phyloP scores from a whole-genome alignment of 2,113 vertebrate genomes.

The Rhinogobius similis region DNA sequence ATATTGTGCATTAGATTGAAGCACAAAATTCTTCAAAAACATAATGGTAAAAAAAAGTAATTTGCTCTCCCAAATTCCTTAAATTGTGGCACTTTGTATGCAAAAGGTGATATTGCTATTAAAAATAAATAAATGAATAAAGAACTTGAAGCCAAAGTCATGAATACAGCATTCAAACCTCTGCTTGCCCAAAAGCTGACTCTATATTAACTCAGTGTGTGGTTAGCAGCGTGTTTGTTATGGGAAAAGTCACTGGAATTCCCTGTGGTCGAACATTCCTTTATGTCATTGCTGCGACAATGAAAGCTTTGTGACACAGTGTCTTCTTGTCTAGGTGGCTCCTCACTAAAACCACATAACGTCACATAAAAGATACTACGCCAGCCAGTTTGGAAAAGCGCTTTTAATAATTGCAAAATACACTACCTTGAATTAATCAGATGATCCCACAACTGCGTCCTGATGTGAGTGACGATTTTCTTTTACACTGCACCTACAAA shows the following conservation, averaged over 20 bases:
- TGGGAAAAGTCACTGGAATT: constrained; percentile 22
- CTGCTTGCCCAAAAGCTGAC: constrained; percentile 16
- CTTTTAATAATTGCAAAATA: not conserved
- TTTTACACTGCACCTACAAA: not conserved
- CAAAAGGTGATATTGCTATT: no score
- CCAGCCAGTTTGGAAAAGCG: not conserved
- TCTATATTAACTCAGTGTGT: constrained; percentile 10
- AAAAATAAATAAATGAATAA: not conserved
- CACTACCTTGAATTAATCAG: not conserved
- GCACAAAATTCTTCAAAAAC: no score
- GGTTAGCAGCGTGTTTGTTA: constrained; percentile 30
- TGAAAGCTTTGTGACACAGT: not conserved
- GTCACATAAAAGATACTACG: not conserved
- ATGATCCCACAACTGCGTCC: not conserved
- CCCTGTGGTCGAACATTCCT: constrained; percentile 41
- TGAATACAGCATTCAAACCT: constrained; percentile 7
- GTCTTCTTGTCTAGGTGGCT: not conserved
- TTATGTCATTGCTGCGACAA: constrained; percentile 22
- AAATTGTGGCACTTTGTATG: no score
- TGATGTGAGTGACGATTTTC: not conserved
- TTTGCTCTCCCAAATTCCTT: no score
- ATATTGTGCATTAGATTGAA: no score
- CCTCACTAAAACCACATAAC: not conserved
- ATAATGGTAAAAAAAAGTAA: no score
- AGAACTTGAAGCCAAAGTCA: not conserved